These are phyloP conservation scores for Limnodromus scolopaceus DNA, from an alignment of 2,797 vertebrate genomes.

Conservation along the genomic window DNA sequence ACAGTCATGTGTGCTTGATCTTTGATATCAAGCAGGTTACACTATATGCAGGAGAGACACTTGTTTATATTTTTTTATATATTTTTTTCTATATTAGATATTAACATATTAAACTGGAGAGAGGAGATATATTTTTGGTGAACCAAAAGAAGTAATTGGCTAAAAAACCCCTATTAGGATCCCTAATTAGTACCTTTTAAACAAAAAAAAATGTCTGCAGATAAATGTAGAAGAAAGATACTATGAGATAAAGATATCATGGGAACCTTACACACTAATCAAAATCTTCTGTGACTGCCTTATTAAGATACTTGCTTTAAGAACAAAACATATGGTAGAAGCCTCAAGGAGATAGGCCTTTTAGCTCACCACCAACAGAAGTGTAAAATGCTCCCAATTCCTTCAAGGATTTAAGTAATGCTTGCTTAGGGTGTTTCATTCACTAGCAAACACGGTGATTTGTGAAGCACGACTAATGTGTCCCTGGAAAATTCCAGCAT, in stretches of 20 bases:
- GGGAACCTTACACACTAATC: conserved; percentile 36
- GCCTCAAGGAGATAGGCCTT: conserved; percentile 50
- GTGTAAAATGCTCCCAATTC: conserved; percentile 63
- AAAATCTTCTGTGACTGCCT: conserved; percentile 69
- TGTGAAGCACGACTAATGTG: conserved; percentile 87
- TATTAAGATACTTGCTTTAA: conserved; percentile 70
- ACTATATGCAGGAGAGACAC: neutral
- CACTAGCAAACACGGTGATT: conserved; percentile 80
- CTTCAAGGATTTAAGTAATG: conserved; percentile 70
- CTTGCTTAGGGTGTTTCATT: conserved; percentile 76
- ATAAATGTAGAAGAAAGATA: neutral
- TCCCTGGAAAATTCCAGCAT: conserved; percentile 80
- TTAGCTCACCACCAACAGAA: conserved; percentile 47
- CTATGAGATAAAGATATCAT: conserved; percentile 77
- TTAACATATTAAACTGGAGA: neutral
- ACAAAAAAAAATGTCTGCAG: neutral
- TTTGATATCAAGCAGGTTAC: neutral
- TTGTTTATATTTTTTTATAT: neutral
- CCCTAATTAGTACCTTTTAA: neutral
- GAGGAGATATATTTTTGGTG: neutral
- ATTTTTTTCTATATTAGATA: neutral
- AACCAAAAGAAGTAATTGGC: neutral
- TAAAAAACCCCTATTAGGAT: neutral
- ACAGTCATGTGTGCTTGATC: neutral
- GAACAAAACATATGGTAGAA: conserved; percentile 55